Conservation (phyloP, 1,140 invertebrate species). For the Bombus pyrosoma region DNA sequence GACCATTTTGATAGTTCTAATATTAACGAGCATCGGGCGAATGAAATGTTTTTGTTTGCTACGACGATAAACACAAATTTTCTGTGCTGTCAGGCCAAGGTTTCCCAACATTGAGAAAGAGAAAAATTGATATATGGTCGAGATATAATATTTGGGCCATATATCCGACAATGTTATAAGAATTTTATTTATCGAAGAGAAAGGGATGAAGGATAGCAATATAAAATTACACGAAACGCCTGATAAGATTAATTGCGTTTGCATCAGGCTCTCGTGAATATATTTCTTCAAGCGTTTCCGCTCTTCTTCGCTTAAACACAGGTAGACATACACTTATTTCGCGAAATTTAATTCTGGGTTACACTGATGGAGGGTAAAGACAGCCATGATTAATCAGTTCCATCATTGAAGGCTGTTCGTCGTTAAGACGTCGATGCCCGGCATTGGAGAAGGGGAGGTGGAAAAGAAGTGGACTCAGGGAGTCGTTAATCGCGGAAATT, state of each 20-base stretch:
- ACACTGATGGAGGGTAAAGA: not conserved
- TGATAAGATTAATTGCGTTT: slow-evolving; percentile 8
- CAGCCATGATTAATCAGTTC: slow-evolving; percentile 18
- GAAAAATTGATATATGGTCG: too few species aligned
- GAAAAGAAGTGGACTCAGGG: not conserved
- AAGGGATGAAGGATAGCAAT: not conserved
- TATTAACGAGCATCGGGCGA: too few species aligned
- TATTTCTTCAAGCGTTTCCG: not conserved
- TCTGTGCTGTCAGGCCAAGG: too few species aligned
- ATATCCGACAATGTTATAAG: not conserved
- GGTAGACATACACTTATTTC: slow-evolving; percentile 21
- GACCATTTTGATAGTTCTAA: too few species aligned
- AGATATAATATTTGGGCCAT: not conserved
- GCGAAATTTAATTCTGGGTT: slow-evolving; percentile 41
- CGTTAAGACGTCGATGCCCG: slow-evolving; percentile 42
- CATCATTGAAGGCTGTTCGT: slow-evolving; percentile 10
- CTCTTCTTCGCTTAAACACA: not conserved
- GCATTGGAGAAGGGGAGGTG: not conserved
- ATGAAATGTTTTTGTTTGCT: too few species aligned
- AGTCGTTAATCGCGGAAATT: slow-evolving; percentile 63
- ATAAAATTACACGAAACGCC: slow-evolving; percentile 15
- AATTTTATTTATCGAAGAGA: not conserved
- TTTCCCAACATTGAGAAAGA: too few species aligned
- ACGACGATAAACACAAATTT: too few species aligned
- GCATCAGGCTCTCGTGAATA: not conserved